phyloP scores from a whole-genome alignment of 2,113 vertebrate genomes.

The Arothron firmamentum region DNA sequence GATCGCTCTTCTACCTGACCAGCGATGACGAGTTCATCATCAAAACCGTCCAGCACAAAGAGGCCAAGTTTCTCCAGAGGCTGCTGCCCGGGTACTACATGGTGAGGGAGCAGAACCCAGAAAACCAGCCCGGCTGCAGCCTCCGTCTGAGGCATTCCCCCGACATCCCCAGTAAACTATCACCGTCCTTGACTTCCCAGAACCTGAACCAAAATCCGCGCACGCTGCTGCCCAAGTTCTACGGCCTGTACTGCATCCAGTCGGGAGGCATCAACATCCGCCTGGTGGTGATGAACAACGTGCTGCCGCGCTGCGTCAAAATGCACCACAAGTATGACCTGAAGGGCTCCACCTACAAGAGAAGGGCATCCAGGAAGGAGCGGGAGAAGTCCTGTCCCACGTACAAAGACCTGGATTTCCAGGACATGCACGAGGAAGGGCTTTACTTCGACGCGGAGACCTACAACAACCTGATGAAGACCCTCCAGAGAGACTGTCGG shows the following conservation, averaged over 20 bases:
- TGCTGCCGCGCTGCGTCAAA: slow-evolving; percentile 73
- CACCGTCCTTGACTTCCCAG: slow-evolving; percentile 37
- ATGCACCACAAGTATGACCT: slow-evolving; percentile 80
- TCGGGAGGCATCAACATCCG: slow-evolving; percentile 78
- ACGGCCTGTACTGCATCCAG: slow-evolving; percentile 78
- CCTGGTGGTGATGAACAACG: slow-evolving; percentile 79
- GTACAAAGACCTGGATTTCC: slow-evolving; percentile 80
- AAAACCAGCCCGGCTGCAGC: not conserved
- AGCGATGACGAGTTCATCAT: slow-evolving; percentile 98
- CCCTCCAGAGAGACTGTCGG: slow-evolving; percentile 91
- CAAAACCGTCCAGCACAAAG: slow-evolving; percentile 99
- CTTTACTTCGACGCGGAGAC: slow-evolving; percentile 92
- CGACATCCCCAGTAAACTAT: not conserved
- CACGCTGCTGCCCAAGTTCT: slow-evolving; percentile 77
- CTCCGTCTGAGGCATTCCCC: not conserved
- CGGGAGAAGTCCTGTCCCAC: slow-evolving; percentile 72
- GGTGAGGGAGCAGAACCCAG: slow-evolving; percentile 69
- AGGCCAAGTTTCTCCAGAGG: slow-evolving; percentile 96
- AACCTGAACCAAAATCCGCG: slow-evolving; percentile 79
- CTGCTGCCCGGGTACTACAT: slow-evolving; percentile 95
- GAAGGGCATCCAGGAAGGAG: slow-evolving; percentile 75
- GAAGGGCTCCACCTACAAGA: slow-evolving; percentile 78
- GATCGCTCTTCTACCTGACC: slow-evolving; percentile 95
- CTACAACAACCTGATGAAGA: slow-evolving; percentile 92
- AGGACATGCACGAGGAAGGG: slow-evolving; percentile 93